Conservation (phyloP, 2,888 invertebrate species). For the Euzetes globulus region DNA sequence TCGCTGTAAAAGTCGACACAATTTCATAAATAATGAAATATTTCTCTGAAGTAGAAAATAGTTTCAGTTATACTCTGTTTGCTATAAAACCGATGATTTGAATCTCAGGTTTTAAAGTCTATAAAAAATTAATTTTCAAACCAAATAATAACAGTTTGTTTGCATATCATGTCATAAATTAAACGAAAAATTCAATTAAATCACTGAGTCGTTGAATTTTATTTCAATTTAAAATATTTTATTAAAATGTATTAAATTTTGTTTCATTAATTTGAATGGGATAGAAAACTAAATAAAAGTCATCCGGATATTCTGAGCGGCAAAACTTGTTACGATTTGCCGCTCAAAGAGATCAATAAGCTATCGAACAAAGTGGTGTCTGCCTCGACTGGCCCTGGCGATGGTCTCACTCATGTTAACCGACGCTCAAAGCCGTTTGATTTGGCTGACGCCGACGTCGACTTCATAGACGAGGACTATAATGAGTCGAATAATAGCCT, state of each 20-base stretch:
- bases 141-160: background rate
- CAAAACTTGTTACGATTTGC: conserved; percentile 64
- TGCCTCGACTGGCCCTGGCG: conserved; percentile 72
- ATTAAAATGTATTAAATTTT: conserved; percentile 5
- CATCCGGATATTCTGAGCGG: conserved; percentile 60
- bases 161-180: background rate
- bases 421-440: conserved; percentile 55
- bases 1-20: background rate
- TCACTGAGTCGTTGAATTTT: background rate
- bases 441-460: conserved; percentile 62
- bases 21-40: background rate
- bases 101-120: background rate
- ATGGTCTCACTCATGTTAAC: conserved; percentile 67
- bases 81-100: background rate
- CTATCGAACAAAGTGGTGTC: conserved; percentile 56
- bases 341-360: conserved; percentile 52
- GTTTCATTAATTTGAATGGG: conserved; percentile 1
- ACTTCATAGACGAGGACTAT: conserved; percentile 59
- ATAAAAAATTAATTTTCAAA: background rate
- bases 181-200: background rate
- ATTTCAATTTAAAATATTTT: background rate
- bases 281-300: conserved; percentile 38
- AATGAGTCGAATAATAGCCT: conserved; percentile 30
- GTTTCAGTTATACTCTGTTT: background rate
- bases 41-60: background rate